These are phyloP conservation scores for Terrapene triunguis DNA, from an alignment of 2,113 vertebrate genomes.

Conservation along the genomic window DNA sequence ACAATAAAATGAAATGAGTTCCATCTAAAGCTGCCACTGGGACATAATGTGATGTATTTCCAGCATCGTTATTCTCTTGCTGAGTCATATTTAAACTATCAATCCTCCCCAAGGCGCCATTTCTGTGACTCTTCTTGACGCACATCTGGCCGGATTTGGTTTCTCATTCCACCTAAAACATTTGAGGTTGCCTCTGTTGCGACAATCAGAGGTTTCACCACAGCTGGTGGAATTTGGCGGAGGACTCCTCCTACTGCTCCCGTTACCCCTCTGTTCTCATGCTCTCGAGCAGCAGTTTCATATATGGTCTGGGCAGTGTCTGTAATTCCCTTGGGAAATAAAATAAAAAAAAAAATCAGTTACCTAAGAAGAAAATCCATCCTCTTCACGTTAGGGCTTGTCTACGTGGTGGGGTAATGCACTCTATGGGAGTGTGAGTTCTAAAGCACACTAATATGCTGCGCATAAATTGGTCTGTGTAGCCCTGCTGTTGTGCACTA, in stretches of 20 bases:
- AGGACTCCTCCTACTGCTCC: constrained; percentile 97
- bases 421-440: background rate
- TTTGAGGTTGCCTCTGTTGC: constrained; percentile 98
- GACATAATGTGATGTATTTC: background rate
- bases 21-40: constrained; percentile 31
- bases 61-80: background rate
- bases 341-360: background rate
- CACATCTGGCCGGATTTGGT: constrained; percentile 96
- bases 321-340: constrained; percentile 86
- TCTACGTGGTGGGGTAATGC: background rate
- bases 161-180: constrained; percentile 96
- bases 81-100: constrained; percentile 10
- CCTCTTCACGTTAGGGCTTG: background rate
- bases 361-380: background rate
- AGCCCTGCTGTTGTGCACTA: background rate
- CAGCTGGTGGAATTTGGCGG: constrained; percentile 94
- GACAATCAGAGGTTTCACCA: constrained; percentile 96
- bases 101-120: constrained; percentile 93
- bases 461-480: background rate
- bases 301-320: constrained; percentile 98
- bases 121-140: constrained; percentile 98
- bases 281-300: constrained; percentile 94
- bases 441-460: background rate
- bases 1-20: constrained; percentile 42
- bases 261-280: constrained; percentile 96